phyloP scores from a whole-genome alignment of 2,888 invertebrate genomes.

The Catocala nupta region DNA sequence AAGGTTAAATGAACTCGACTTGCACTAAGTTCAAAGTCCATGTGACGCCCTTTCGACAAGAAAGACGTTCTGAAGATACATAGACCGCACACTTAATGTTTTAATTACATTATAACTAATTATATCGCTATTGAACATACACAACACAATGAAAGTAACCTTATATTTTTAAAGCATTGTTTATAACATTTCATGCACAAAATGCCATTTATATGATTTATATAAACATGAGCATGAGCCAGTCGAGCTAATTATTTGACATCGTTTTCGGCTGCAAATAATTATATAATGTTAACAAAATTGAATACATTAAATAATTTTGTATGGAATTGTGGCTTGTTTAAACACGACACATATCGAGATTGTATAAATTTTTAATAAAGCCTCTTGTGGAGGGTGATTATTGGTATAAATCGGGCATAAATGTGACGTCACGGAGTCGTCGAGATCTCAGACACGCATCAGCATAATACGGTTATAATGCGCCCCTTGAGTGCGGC shows the following conservation, averaged over 20 bases:
- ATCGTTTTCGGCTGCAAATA: too few species aligned
- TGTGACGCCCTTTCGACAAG: slow-evolving; percentile 42
- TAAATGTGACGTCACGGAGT: slow-evolving; percentile 67
- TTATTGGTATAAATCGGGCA: slow-evolving; percentile 57
- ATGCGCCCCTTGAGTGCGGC: slow-evolving; percentile 79
- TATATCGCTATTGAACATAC: too few species aligned
- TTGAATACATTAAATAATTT: too few species aligned
- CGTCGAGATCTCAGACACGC: slow-evolving; percentile 67
- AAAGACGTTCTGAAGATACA: slow-evolving; percentile 45
- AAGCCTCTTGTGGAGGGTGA: slow-evolving; percentile 39
- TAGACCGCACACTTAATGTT: slow-evolving; percentile 33
- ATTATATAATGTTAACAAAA: too few species aligned
- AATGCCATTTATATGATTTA: too few species aligned
- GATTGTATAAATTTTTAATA: slow-evolving; percentile 36
- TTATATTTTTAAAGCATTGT: too few species aligned
- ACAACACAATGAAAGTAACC: too few species aligned
- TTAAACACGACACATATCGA: not conserved
- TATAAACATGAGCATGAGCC: not conserved
- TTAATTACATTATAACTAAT: slow-evolving; percentile 37
- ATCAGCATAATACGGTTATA: slow-evolving; percentile 84
- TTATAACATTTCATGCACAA: too few species aligned
- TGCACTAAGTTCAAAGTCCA: slow-evolving; percentile 33
- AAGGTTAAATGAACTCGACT: slow-evolving; percentile 26
- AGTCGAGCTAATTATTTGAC: not conserved
- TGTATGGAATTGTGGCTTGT: not conserved